Percentiles rank a stretch among this genome's conserved stretches.
These are phyloP conservation scores for Suillia variegata DNA, from an alignment of 2,888 invertebrate genomes.

Conservation along the genomic window DNA sequence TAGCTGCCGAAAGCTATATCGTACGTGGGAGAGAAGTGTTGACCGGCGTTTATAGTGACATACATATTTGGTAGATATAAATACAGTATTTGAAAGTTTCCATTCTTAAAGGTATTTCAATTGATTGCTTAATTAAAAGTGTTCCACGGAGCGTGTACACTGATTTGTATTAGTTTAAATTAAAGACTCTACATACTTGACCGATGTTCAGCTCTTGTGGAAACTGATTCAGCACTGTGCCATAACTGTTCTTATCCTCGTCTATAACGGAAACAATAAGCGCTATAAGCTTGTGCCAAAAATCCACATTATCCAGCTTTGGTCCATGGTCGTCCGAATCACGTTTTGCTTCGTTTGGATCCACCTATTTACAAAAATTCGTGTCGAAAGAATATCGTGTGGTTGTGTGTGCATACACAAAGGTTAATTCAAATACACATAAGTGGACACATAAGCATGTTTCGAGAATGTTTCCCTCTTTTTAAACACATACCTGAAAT, in stretches of 20 bases:
- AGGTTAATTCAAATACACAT: not conserved
- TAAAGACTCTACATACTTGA: slow-evolving; percentile 75
- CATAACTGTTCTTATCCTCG: slow-evolving; percentile 97
- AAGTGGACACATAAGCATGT: not conserved
- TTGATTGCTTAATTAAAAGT: too few species aligned
- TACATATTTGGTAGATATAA: not conserved
- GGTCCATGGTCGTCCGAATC: slow-evolving; percentile 88
- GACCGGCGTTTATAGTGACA: too few species aligned
- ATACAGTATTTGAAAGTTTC: too few species aligned
- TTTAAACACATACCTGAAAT: slow-evolving; percentile 74
- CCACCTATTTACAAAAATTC: slow-evolving; percentile 65
- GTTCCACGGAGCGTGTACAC: too few species aligned
- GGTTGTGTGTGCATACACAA: not conserved
- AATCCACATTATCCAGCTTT: slow-evolving; percentile 87
- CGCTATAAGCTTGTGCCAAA: slow-evolving; percentile 97
- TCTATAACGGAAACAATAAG: slow-evolving; percentile 98
- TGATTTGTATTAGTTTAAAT: too few species aligned
- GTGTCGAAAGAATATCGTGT: not conserved
- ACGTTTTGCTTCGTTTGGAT: slow-evolving; percentile 87
- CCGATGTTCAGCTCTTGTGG: slow-evolving; percentile 99
- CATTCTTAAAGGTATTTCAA: too few species aligned
- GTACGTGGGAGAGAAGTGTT: slow-evolving; percentile 26
- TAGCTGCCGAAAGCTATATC: slow-evolving; percentile 92
- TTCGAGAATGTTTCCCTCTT: too few species aligned
- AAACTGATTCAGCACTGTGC: slow-evolving; percentile 97